Base-by-base conservation (phyloP, 2,113 vertebrate species). In the Equus przewalskii region DNA sequence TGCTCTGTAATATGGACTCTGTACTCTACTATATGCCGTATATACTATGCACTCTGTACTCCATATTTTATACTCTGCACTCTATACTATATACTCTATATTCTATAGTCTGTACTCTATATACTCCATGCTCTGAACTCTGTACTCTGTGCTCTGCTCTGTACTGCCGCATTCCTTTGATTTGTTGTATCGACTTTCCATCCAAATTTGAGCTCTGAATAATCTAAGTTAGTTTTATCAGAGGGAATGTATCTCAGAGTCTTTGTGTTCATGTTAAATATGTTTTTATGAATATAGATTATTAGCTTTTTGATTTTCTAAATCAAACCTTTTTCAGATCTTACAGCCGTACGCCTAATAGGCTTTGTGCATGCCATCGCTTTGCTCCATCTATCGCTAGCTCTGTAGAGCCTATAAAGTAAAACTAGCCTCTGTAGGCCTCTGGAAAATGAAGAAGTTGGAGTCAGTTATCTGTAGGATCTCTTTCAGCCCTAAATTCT, bases 231-330 rank as follows among this genome's bases (percentile, higher is more conserved):
- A 96, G n/a, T 69, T 67, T 84, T 73, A 36, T 75, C 64, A 44
- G 10, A 91, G 41, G 56, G 46, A 96, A n/a, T 70, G 8, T 79
- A 69, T 81, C 80, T 21, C 33, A 90, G 51, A 87, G 36, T 96
- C 44, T 97, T 30, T 83, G 33, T 89, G 10, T 76, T 88, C 54
- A 67, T 56, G 18, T 75, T 83, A 90, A 83, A 54, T 54, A 54
- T 54, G 51, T 54, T 54, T 54, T 54, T 89, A 33, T 95, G 28
- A 94, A 28, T 94, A 64, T 90, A 92, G 36, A 78, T 41, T 97
- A 70, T 73, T 89, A 91, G 30, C 28, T 73, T 18, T 84, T 96
- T 96, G 83, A n/a, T 28, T 73, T 92, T 95, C 96, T 87, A 85
- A 82, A 62, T 78, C 49, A 86, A 88, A 73, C 56, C 3, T 19